Percentiles rank a stretch among this genome's conserved stretches.
Evolutionary conservation across 2,888 invertebrate species (phyloP).

Genomic region (Acanthococcus lagerstroemiae): DNA sequence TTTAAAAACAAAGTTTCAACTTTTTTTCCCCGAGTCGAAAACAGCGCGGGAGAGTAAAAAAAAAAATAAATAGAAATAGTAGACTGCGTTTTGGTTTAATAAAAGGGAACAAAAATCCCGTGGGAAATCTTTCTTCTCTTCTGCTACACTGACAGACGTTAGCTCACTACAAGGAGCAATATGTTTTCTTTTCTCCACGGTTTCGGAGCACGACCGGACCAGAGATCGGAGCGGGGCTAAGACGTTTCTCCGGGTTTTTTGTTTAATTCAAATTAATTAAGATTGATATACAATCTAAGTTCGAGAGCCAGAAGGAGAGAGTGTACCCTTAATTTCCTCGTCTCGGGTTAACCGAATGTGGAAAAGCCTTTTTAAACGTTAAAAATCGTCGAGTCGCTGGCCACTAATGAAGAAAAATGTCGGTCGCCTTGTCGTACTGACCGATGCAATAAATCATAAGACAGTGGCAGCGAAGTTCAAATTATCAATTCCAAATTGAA

Average conservation of each 20-base stretch:
- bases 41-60: not conserved
- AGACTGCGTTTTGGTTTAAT: conserved; percentile 21
- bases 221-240: not conserved
- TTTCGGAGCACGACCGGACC: not conserved
- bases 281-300: conserved; percentile 4
- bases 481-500: no score
- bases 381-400: no score
- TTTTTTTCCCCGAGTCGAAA: conserved; percentile 5
- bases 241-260: not conserved
- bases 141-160: conserved; percentile 24
- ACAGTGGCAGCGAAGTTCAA: no score
- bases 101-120: conserved; percentile 25
- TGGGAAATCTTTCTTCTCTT: conserved; percentile 25
- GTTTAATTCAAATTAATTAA: conserved; percentile 21
- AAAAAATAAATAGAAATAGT: not conserved
- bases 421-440: no score
- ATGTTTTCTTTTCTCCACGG: conserved; percentile 7
- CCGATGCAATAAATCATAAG: no score
- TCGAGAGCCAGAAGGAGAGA: no score
- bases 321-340: no score
- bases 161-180: conserved; percentile 14
- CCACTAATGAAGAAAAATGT: no score
- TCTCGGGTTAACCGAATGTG: no score
- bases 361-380: no score
- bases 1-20: conserved; percentile 26